Evolutionary conservation across 2,113 vertebrate species (phyloP).

Genomic region (Poicephalus gulielmi): DNA sequence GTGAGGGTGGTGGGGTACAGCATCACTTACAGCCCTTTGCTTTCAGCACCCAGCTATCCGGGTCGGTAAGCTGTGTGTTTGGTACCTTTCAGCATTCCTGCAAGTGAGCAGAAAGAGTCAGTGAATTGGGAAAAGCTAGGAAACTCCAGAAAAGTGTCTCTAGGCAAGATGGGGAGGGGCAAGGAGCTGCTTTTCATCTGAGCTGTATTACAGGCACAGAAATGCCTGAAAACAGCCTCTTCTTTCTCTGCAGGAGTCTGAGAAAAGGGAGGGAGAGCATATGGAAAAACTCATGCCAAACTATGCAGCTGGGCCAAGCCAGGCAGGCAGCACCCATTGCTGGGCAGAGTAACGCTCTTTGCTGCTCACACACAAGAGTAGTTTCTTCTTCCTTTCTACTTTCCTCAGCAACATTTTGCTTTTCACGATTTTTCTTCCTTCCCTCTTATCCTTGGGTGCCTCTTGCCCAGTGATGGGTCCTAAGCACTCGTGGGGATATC

Average conservation of each 20-base stretch:
- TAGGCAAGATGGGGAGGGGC: neutral
- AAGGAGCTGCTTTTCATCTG: neutral
- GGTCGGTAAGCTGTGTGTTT: neutral
- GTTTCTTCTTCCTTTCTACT: neutral
- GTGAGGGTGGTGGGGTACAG: neutral
- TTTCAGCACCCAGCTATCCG: accelerated
- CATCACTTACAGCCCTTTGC: too few species aligned
- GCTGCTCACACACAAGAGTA: accelerated
- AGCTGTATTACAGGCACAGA: neutral
- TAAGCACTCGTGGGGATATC: accelerated
- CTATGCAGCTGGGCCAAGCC: neutral
- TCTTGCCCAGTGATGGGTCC: accelerated
- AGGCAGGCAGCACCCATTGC: neutral
- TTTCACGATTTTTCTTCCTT: neutral
- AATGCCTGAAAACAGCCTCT: neutral
- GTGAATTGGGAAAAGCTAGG: neutral
- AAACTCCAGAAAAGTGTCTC: neutral
- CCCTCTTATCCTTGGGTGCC: neutral
- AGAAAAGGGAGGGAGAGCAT: neutral
- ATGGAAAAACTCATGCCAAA: neutral
- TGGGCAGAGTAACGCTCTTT: neutral
- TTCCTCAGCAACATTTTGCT: neutral
- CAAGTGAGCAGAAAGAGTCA: neutral
- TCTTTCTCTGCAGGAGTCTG: neutral
- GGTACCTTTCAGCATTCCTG: neutral